A percentile compares a stretch with the other conserved stretches of the same genome.
phyloP scores from a whole-genome alignment of 2,797 vertebrate species.

The Pampus argenteus region DNA sequence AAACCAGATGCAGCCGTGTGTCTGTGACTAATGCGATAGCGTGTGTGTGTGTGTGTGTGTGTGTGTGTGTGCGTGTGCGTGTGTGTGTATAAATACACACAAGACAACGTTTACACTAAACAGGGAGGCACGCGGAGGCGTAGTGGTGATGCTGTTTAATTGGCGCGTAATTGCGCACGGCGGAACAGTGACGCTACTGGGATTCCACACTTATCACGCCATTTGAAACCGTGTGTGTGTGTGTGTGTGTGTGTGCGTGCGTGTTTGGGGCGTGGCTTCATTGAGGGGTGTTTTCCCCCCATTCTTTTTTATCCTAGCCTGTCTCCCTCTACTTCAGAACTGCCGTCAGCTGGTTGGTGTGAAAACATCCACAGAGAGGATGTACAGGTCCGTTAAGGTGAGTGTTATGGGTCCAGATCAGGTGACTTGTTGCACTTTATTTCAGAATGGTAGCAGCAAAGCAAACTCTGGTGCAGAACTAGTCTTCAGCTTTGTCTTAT shows the following conservation, averaged over 20 bases:
- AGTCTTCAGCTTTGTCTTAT: not conserved
- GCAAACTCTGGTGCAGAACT: no score
- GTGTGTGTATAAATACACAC: not conserved
- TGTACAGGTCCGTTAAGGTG: constrained; percentile 56
- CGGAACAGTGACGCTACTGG: not conserved
- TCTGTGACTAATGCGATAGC: not conserved
- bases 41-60: not conserved
- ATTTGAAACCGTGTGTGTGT: not conserved
- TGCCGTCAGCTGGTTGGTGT: constrained; percentile 39
- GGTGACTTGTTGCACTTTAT: no score
- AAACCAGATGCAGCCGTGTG: constrained; percentile 20
- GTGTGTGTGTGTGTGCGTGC: constrained; percentile 1
- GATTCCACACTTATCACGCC: constrained; percentile 6
- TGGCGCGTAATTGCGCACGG: constrained; percentile 66
- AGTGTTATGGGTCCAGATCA: no score
- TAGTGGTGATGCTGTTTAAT: constrained; percentile 12
- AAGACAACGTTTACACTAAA: not conserved
- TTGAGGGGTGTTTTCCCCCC: not conserved
- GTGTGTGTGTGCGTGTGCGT: not conserved
- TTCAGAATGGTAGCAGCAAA: no score
- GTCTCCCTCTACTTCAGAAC: constrained; percentile 58
- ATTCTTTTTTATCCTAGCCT: not conserved
- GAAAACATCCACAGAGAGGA: constrained; percentile 46
- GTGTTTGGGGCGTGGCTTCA: constrained; percentile 75
- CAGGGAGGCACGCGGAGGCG: constrained; percentile 22